Evolutionary conservation across 2,888 invertebrate genomes (phyloP), one percentile per base, ranked within the genome.

Genomic region (Melipona beecheii): DNA sequence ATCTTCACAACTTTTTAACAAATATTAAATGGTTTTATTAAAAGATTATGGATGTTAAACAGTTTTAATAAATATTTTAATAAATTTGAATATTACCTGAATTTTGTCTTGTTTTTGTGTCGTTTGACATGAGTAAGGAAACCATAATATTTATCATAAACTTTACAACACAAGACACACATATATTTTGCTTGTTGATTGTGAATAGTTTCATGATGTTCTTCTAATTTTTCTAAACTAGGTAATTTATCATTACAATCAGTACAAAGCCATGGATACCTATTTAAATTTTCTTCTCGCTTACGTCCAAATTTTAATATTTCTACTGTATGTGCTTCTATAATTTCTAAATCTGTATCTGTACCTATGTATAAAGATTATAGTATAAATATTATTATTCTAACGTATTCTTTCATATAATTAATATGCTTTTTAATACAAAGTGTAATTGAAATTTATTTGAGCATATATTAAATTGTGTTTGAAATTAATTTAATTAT

Each of bases 151-250:
- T 96, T 96, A 65, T 96, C 95, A 86, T 95, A 96, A 21, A 96
- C 95, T 88, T 96, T 96, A 66, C 96, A 96, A 91, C 97, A 97
- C 90, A 97, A 96, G 31, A 96, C 95, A 91, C 97, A 97, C 90
- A 95, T 95, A 89, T 96, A 97, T 11, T 96, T 96, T 0, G 96
- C 95, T 84, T 96, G 95, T 89, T 96, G 96, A 66, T 96, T 96
- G 89, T 97, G 97, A 0, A 96, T 95, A 13, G 95, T 94, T 84
- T 95, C 95, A 69, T 96, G 96, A 91, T 97, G 97, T 2, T 96
- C 95, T 76, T 96, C 94, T 56, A 97, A 93, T 83, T 95, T 95
- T 58, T 95, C 94, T 81, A 95, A 93, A 78, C 94, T 93, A 70
- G 95, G 94, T 66, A 95, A 90, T 91, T 95, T 94, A 64, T 94